phyloP scores from a whole-genome alignment of 1,140 invertebrate genomes.

The Panulirus ornatus region DNA sequence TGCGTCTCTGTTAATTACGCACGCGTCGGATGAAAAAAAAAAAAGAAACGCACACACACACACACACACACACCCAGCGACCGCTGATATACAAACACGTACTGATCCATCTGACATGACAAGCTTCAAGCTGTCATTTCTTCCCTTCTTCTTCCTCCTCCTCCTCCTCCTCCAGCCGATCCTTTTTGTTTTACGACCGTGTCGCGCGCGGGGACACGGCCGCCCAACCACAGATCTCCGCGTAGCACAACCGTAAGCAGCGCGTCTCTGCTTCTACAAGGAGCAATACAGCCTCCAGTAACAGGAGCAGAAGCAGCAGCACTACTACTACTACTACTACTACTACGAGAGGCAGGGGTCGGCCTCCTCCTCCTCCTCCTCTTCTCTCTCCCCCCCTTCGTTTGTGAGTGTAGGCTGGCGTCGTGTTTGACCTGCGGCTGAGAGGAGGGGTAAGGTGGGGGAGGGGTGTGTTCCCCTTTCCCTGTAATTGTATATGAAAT shows the following conservation, averaged over 20 bases:
- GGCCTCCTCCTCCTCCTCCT: neutral
- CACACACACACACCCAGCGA: neutral
- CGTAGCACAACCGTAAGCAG: too few species aligned
- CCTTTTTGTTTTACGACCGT: neutral
- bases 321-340: slow-evolving; percentile 10
- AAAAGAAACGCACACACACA: neutral
- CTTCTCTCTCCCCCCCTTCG: neutral
- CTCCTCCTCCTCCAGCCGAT: neutral
- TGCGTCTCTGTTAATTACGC: too few species aligned
- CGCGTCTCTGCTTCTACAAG: too few species aligned
- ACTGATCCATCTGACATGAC: too few species aligned
- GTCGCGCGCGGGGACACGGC: neutral
- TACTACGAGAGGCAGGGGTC: neutral
- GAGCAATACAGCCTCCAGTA: neutral
- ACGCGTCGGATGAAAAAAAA: neutral
- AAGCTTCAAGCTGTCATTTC: neutral
- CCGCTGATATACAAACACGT: too few species aligned
- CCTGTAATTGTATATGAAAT: slow-evolving; percentile 37
- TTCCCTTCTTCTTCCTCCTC: neutral
- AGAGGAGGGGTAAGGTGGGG: too few species aligned
- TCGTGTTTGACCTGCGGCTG: slow-evolving; percentile 5
- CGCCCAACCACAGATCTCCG: neutral
- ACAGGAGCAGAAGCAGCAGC: neutral
- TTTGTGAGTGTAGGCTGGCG: neutral
- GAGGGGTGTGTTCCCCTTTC: too few species aligned